Conservation (phyloP, 2,113 vertebrate species). For the Equus przewalskii region DNA sequence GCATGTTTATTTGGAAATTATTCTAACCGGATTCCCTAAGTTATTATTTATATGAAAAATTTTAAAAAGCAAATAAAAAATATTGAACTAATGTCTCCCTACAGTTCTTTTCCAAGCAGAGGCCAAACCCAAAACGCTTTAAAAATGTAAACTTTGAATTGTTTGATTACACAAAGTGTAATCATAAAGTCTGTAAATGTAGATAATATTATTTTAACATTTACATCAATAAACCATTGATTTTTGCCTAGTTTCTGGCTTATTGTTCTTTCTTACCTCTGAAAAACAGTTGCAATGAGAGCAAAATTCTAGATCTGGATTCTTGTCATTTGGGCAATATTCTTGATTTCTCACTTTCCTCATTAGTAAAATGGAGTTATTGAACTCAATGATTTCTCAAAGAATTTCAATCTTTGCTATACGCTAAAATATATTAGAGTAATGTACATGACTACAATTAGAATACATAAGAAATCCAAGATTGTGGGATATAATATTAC, state of each 20-base stretch:
- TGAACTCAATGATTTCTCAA: neutral
- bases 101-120: neutral
- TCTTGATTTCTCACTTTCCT: neutral
- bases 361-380: neutral
- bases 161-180: neutral
- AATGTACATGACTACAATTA: neutral
- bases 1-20: neutral
- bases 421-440: neutral
- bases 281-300: neutral
- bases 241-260: neutral
- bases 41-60: neutral
- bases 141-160: neutral
- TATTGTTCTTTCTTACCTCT: neutral
- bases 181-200: neutral
- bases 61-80: neutral
- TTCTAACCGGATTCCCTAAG: neutral
- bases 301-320: neutral
- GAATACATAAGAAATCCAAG: neutral
- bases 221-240: neutral
- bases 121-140: neutral
- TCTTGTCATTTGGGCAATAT: neutral
- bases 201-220: neutral
- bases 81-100: neutral
- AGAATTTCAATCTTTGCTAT: neutral
- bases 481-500: accelerated